These are phyloP conservation scores for Nothocercus nigrocapillus DNA, from an alignment of 2,113 vertebrate species.

Conservation along the genomic window DNA sequence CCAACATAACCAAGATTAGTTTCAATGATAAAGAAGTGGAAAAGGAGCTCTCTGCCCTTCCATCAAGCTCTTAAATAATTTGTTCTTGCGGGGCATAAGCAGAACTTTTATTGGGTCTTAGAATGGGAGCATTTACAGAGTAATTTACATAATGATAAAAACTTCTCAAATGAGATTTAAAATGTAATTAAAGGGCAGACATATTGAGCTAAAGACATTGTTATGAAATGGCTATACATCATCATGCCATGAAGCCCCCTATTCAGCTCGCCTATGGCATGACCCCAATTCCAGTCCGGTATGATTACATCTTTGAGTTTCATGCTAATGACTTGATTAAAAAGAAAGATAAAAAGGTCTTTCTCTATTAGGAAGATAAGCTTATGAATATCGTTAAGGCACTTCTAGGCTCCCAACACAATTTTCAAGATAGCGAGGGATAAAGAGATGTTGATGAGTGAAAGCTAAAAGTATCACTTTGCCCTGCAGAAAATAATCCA, in stretches of 20 bases:
- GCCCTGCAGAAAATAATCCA: background rate
- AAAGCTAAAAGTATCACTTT: conserved; percentile 31
- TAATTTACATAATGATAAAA: conserved; percentile 77
- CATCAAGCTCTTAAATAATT: conserved; percentile 42
- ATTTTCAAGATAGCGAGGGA: conserved; percentile 46
- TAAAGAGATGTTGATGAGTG: conserved; percentile 26
- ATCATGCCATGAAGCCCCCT: conserved; percentile 65
- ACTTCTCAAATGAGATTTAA: conserved; percentile 73
- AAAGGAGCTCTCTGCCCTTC: background rate
- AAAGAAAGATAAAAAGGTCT: conserved; percentile 69
- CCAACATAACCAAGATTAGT: background rate
- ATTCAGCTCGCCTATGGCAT: conserved; percentile 66
- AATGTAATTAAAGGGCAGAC: conserved; percentile 77
- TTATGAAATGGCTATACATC: conserved; percentile 69
- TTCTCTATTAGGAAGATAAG: conserved; percentile 69
- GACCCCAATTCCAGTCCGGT: conserved; percentile 77
- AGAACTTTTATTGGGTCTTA: conserved; percentile 58
- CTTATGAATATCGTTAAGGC: conserved; percentile 72
- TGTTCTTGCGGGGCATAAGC: conserved; percentile 27
- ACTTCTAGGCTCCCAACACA: conserved; percentile 38
- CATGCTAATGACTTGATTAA: conserved; percentile 79
- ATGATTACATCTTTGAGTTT: conserved; percentile 76
- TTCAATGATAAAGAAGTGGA: background rate
- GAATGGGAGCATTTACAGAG: conserved; percentile 59
- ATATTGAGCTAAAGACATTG: conserved; percentile 60